Conservation (phyloP, 2,888 invertebrate genomes). For the Morinoia aosen region DNA sequence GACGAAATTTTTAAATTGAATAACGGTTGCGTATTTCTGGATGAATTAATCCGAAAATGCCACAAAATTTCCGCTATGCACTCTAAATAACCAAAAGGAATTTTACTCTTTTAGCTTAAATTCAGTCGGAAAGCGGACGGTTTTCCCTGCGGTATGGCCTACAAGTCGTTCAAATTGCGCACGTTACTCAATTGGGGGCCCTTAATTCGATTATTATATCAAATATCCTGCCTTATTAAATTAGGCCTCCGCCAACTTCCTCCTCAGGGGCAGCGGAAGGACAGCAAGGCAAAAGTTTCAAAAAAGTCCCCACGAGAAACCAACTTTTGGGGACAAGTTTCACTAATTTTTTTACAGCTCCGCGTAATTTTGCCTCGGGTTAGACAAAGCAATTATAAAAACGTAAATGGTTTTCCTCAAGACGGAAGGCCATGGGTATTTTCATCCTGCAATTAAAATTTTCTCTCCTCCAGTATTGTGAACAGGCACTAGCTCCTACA, state of each 20-base stretch:
- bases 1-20: neutral
- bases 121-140: neutral
- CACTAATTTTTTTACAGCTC: neutral
- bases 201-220: neutral
- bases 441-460: neutral
- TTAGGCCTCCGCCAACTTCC: conserved; percentile 2
- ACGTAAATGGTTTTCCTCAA: neutral
- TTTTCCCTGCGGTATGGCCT: neutral
- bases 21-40: neutral
- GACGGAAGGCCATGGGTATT: neutral
- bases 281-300: neutral
- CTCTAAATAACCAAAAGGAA: neutral
- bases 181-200: neutral
- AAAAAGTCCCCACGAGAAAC: neutral
- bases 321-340: neutral
- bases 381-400: neutral
- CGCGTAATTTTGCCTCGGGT: neutral
- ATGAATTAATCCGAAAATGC: neutral
- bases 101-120: neutral
- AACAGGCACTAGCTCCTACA: neutral
- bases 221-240: conserved; percentile 24
- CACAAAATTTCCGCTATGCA: neutral
- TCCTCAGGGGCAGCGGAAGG: neutral
- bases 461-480: neutral
- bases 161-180: neutral